Base-by-base conservation (phyloP, 2,888 invertebrate genomes). In the Perdita meconis region DNA sequence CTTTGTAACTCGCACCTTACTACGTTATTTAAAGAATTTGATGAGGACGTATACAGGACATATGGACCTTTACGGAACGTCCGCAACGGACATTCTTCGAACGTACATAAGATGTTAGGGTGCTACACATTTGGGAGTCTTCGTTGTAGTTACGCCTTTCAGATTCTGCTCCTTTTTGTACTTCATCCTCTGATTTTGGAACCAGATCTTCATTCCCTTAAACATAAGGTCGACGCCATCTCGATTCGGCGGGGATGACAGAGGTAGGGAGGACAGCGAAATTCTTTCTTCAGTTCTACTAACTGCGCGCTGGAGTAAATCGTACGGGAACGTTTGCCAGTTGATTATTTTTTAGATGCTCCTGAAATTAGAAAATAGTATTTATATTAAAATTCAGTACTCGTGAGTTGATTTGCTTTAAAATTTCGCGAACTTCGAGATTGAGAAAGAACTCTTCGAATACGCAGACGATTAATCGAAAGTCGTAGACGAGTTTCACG, bases 141-240 rank as follows among this genome's bases (percentile, higher is more conserved):
- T 53, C 2, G 2, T 0, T 0, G 36, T 0, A 1, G 8, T n/a
- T 0, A 4, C 19, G 3, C 19, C 4, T 0, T 77, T 51, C 0
- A 12, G 0, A 0, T 40, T 51, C 0, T 65, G 36, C 0, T 95
- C 95, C 85, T 96, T 96, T 89, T 96, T 96, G 89, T 93, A 94
- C 83, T 96, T 96, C 97, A 97, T 97, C 4, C 97, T 93, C 19
- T 97, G 93, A 88, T 97, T 97, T 90, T 97, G 97, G 90, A 97
- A 97, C 97, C 97, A 97, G 81, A 97, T 97, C 91, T 97, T 97
- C 96, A 93, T 88, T 97, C 97, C 0, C 95, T 94, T 8, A 97
- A 93, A 80, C 94, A 94, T 5, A 97, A 93, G 47, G 94, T 93
- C 36, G 95, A 93, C 0, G 97, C 96, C 88, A 97, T 94, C 88